Base-by-base conservation (phyloP, 1,140 invertebrate genomes). In the Camponotus pennsylvanicus region DNA sequence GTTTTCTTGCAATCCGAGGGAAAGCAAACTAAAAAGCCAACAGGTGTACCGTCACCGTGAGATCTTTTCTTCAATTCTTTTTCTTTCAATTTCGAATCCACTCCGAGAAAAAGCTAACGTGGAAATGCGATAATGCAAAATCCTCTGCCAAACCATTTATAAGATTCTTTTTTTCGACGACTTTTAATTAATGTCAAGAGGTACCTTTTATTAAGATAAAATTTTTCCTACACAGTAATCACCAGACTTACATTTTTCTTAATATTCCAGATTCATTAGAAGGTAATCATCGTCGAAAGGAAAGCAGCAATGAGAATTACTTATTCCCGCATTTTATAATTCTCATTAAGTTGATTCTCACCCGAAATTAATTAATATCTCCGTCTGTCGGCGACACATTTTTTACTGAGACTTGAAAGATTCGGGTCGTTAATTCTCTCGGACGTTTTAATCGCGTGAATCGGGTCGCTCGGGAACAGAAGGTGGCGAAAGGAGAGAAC, bases 11-110 rank as follows among this genome's bases (percentile, higher is more conserved):
- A 69, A 83, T 57, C 27, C 13, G 37, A 71, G 85, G 85, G 88
- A 89, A 90, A 90, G 88, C 73, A 63, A 83, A 79, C 78, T 83
- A 89, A 90, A 89, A 90, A 89, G 71, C 73, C 76, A 55, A 40
- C 57, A 66, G 67, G 83, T 79, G 75, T 79, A 79, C 27, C 69
- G 85, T 80, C 87, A 78, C 61, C 75, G 76, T 85, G 85, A 90
- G 88, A 90, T 87, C 75, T 64, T 89, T 85, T 61, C 71, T 59
- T 89, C 34, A 79, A 27, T 27, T 27, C 0, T 27, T 27, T 27
- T 27, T 27, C 27, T 27, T 27, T 27, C 27, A 27, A 59, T 63
- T 84, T 78, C 69, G 40, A 85, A 87, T 75, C 75, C 61, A 69
- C 75, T 86, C 55, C 52, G 73, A 79, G 89, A 89, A 85, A 89